Base-by-base conservation (phyloP, 2,113 vertebrate species). In the Myotis brandtii region DNA sequence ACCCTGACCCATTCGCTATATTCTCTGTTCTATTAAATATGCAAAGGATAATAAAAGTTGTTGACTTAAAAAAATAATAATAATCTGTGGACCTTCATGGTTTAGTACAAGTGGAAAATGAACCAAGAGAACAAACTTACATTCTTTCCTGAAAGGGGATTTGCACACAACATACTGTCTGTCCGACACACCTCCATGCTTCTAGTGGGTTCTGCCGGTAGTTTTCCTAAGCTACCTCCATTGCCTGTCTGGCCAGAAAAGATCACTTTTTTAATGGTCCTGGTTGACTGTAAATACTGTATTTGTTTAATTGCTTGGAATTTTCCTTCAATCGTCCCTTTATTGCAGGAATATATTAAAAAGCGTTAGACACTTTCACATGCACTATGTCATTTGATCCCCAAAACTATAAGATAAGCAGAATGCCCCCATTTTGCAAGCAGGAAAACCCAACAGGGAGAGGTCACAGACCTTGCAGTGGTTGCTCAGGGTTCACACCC, bases 31-130 rank as follows among this genome's bases (percentile, higher is more conserved):
- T 94, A 50, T 46, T 18, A 96, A 96, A 34, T 75, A 76, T 16
- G 13, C 93, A 48, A 81, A 43, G 89, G 59, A 91, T 50, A 97
- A 97, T 92, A 97, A 97, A 97, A 69, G 10, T 5, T 14, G 1
- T 50, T 75, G 40, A 86, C 18, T 83, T 75, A 11, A n/a, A 50
- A 50, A 76, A 77, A 43, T 32, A 76, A 30, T 59, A 59, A 46
- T 48, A 8, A 75, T 9, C 72, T 75, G 8, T 14, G 34, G 62
- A 21, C 1, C 52, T 86, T 59, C 21, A 4, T n/a, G 34, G 48
- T 46, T 75, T 73, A 4, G 27, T 27, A 70, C 52, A 79, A 80
- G 73, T 56, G 67, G 89, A 73, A 95, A 95, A 48, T 18, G 54
- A 40, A 75, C 54, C 84, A 90, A 95, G 52, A 73, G 17, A 8